Evolutionary conservation across 2,888 invertebrate species (phyloP), one percentile per base, ranked within the genome.

Genomic region (Folsomia manolachei): DNA sequence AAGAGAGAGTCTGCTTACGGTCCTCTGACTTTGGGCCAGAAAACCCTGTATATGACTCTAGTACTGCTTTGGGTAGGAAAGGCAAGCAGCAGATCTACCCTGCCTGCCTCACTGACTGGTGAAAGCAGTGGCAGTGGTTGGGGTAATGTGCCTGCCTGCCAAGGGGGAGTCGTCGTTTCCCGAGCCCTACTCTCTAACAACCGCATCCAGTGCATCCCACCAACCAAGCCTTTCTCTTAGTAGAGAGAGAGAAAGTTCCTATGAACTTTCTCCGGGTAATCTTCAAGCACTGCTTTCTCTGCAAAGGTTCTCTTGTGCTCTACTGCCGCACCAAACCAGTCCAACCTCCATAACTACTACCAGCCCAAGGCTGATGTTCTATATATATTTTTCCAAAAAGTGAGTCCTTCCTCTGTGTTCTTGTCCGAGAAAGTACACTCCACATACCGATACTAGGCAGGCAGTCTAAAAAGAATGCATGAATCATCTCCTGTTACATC

Each of bases 41-140:
- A n/a, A 56, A 21, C n/a, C n/a, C n/a, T n/a, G n/a, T n/a, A n/a
- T n/a, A n/a, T n/a, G n/a, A n/a, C n/a, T n/a, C n/a, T n/a, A n/a
- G n/a, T n/a, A n/a, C n/a, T n/a, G n/a, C n/a, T n/a, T n/a, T n/a
- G n/a, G n/a, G n/a, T n/a, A n/a, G n/a, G n/a, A n/a, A n/a, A n/a
- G n/a, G n/a, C n/a, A n/a, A n/a, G n/a, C n/a, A 56, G 56, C 39
- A 39, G 39, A 39, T 39, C 39, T n/a, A n/a, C 39, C 14, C 39
- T 39, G 39, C 14, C 39, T 39, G 39, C 39, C 39, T n/a, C n/a
- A n/a, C n/a, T n/a, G n/a, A n/a, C n/a, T 39, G 21, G 56, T 56
- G 56, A 56, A 56, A 56, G 56, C 56, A 56, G n/a, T n/a, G n/a
- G n/a, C n/a, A n/a, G n/a, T 19, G 56, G 56, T 21, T 56, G 56